Percentiles rank a stretch among this genome's conserved stretches.
Conservation (phyloP, 92 coral and sea anemone species). For the Micromussa lordhowensis region DNA sequence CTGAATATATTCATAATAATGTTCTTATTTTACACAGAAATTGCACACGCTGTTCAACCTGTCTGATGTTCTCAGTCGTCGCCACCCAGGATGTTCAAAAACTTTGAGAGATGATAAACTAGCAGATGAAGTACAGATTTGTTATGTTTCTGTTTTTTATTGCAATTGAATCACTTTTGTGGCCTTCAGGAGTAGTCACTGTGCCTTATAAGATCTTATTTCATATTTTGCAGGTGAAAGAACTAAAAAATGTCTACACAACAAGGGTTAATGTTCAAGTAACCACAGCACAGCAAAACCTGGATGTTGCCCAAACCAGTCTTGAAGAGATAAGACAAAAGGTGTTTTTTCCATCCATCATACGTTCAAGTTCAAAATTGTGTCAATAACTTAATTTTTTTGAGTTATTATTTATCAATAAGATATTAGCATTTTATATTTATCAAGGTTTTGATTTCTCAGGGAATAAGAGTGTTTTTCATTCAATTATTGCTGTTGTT, state of each 20-base stretch:
- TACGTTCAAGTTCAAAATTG: no score
- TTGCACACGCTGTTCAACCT: conserved; percentile 92
- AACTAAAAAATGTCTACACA: conserved; percentile 76
- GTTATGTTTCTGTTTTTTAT: not conserved
- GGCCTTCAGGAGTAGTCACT: not conserved
- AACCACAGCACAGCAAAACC: conserved; percentile 69
- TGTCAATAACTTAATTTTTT: no score
- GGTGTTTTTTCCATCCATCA: conserved; percentile 36
- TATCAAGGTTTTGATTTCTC: no score
- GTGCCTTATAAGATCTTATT: not conserved
- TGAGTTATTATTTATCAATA: no score
- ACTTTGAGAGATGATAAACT: conserved; percentile 83
- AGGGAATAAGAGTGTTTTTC: no score
- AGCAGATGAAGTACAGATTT: conserved; percentile 60
- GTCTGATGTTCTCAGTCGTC: conserved; percentile 61
- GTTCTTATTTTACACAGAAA: conserved; percentile 63
- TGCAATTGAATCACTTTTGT: not conserved
- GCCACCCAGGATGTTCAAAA: conserved; percentile 75
- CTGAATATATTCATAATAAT: no score
- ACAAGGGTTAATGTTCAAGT: conserved; percentile 73
- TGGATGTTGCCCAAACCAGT: conserved; percentile 48
- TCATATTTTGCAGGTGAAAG: conserved; percentile 63
- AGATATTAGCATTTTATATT: no score
- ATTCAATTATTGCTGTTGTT: no score
- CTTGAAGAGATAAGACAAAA: conserved; percentile 65